These are phyloP conservation scores for Trissoscelio sp. DNA, from an alignment of 2,888 invertebrate genomes.

Conservation along the genomic window DNA sequence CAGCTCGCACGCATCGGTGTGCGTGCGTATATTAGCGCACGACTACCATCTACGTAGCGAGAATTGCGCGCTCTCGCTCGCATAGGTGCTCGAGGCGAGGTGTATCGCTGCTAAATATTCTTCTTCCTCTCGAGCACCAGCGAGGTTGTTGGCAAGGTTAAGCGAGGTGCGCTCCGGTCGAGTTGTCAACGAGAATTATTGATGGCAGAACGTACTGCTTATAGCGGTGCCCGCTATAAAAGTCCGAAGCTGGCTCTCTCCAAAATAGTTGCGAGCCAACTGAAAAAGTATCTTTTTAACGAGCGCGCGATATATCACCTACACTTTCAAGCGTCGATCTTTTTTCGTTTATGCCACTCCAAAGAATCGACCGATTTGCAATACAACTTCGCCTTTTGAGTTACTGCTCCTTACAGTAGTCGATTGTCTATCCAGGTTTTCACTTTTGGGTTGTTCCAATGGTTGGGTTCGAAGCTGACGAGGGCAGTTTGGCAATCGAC, in stretches of 20 bases:
- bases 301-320: slow-evolving; percentile 67
- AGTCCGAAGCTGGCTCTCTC: slow-evolving; percentile 69
- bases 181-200: slow-evolving; percentile 82
- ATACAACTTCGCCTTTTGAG: slow-evolving; percentile 24
- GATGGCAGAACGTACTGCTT: slow-evolving; percentile 80
- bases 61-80: slow-evolving; percentile 44
- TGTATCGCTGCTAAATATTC: slow-evolving; percentile 80
- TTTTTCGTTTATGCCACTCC: slow-evolving; percentile 24
- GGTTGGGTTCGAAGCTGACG: background rate
- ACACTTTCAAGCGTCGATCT: slow-evolving; percentile 23
- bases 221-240: slow-evolving; percentile 72
- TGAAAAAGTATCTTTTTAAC: slow-evolving; percentile 68
- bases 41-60: slow-evolving; percentile 57
- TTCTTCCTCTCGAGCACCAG: slow-evolving; percentile 70
- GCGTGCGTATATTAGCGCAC: slow-evolving; percentile 72
- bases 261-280: slow-evolving; percentile 64
- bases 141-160: slow-evolving; percentile 79
- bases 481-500: slow-evolving; percentile 9
- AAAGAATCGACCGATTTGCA: slow-evolving; percentile 57
- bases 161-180: slow-evolving; percentile 71
- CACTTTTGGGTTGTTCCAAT: background rate
- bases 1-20: slow-evolving; percentile 39
- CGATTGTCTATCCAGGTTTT: slow-evolving; percentile 23
- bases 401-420: slow-evolving; percentile 45
- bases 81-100: slow-evolving; percentile 78